Base-by-base conservation (phyloP, 2,113 vertebrate genomes). In the Cathartes aura region DNA sequence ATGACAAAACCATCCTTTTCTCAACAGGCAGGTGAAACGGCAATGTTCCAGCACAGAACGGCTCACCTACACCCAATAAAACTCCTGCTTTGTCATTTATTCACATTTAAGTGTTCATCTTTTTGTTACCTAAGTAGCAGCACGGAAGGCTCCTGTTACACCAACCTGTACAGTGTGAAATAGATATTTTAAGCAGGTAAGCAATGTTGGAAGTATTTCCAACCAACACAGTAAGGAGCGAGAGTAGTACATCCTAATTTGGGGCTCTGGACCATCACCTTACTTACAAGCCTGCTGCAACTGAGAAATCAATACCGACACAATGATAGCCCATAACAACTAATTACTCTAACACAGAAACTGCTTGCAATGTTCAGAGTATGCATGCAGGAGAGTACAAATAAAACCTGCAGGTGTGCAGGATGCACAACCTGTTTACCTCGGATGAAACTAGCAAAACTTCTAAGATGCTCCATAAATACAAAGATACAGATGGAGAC, bases 321-420 rank as follows among this genome's bases (percentile, higher is more conserved):
- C 14, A 58, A 7, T 8, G 27, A n/a, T 0, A 84, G 68, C 52
- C 75, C 5, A 1, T 12, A 72, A 53, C 24, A 60, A 27, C 17
- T 38, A 26, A 58, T 11, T 34, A 20, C 8, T 32, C 29, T 9
- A 50, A 52, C 26, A 43, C 23, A 75, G 32, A 63, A 76, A 59
- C 13, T 11, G 24, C 43, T 72, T 42, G 6, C 9, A 7, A 1
- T 3, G 15, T 50, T 42, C 52, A 50, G 16, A 70, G 17, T 5
- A 38, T 1, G 0, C 0, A 0, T 34, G 32, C 68, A 87, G 43
- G 4, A 34, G 11, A 22, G 12, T 2, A 53, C 30, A 68, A 72
- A 26, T 7, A 21, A 82, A 62, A 68, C 40, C 23, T 36, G 20
- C 38, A 78, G 19, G 8, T 32, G 12, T 68, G 34, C 29, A 78